phyloP scores from a whole-genome alignment of 2,797 vertebrate genomes.

The Synanceia verrucosa region DNA sequence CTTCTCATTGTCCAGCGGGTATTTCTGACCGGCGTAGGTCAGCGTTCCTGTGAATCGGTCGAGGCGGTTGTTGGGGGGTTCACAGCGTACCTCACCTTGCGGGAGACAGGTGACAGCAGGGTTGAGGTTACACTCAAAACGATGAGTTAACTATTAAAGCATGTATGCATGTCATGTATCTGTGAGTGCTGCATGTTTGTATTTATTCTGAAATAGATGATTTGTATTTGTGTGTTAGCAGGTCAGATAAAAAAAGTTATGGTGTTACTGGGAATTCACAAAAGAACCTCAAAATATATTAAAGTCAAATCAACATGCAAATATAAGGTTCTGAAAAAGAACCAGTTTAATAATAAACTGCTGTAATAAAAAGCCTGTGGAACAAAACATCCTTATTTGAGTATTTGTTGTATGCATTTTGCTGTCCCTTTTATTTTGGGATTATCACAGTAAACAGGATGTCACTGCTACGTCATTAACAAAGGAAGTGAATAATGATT shows the following conservation, averaged over 20 bases:
- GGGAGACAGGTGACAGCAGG: not conserved
- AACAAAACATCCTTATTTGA: no score
- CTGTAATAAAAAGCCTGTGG: not conserved
- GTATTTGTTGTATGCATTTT: no score
- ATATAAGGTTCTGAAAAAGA: not conserved
- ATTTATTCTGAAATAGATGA: not conserved
- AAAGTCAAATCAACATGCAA: not conserved
- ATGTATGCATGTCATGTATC: not conserved
- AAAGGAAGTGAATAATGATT: no score
- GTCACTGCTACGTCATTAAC: no score
- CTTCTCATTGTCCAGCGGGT: constrained; percentile 90
- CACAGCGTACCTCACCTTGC: constrained; percentile 90
- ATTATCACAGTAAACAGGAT: no score
- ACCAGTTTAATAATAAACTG: not conserved
- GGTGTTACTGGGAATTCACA: not conserved
- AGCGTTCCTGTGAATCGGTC: constrained; percentile 91
- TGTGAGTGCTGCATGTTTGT: not conserved
- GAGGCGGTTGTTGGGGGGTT: constrained; percentile 94
- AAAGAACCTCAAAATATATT: not conserved
- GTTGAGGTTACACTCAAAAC: not conserved
- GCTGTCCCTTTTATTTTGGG: no score
- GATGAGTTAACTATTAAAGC: not conserved
- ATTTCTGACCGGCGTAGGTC: constrained; percentile 80
- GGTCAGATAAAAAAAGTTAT: not conserved
- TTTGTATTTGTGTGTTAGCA: not conserved